Evolutionary conservation across 2,113 vertebrate genomes (phyloP), one percentile per base, ranked within the genome.

Genomic region (Nerophis lumbriciformis): DNA sequence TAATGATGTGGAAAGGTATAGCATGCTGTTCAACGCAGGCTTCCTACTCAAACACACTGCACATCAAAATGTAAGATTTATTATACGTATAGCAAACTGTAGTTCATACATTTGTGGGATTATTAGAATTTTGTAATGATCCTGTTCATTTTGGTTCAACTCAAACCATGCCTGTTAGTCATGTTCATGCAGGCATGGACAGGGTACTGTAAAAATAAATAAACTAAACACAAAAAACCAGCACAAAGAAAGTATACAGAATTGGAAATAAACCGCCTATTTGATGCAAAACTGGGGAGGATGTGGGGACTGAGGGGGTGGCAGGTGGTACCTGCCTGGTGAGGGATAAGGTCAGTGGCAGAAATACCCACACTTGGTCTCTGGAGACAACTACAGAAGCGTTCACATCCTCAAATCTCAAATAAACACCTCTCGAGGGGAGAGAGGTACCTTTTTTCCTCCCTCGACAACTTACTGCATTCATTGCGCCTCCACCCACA

Each of bases 331-430:
- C 19, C 48, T 65, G 54, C 61, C 59, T 69, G 28, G 69, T 72
- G 71, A 83, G 59, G 66, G 83, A 83, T 76, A 82, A 80, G 84
- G 85, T 88, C 83, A 84, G 66, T 63, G 68, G 74, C 73, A 82
- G 66, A 85, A 83, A 87, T 79, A 81, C 75, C 75, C 72, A 77
- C 60, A 73, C 39, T 42, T 59, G 58, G 66, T 73, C 75, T 71
- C 71, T 13, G 9, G 69, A 69, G 83, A 78, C 21, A 61, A 73
- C 48, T 13, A 19, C 55, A 65, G 55, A 72, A 74, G 68, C 71
- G 74, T 75, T 84, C 64, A 80, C 83, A 86, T 85, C 78, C 74
- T 77, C 61, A 85, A 83, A 76, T 65, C 68, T 83, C 72, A 79
- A 83, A 85, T 80, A 89, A 85, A 87, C 76, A 67, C 71, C 68